Percentiles rank a stretch among this genome's conserved stretches.
Conservation (phyloP, 2,113 vertebrate genomes). For the Sinocyclocheilus maitianheensis region DNA sequence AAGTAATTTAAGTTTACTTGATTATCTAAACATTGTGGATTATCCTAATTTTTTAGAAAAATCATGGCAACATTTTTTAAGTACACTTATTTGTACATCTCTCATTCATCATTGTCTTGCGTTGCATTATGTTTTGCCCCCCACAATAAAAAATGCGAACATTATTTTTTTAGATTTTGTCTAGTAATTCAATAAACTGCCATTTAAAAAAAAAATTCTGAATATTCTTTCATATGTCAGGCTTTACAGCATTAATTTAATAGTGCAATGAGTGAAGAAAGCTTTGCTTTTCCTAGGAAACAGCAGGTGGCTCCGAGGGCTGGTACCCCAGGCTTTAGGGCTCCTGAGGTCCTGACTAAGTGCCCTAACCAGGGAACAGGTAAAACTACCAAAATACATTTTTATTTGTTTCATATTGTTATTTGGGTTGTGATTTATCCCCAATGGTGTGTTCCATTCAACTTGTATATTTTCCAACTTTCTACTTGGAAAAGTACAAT, state of each 20-base stretch:
- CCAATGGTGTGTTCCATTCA: background rate
- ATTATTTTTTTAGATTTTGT: background rate
- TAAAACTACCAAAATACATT: conserved; percentile 55
- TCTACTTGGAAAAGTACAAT: background rate
- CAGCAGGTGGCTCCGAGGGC: conserved; percentile 93
- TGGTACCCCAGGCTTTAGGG: conserved; percentile 96
- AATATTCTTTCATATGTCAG: background rate
- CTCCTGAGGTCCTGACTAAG: conserved; percentile 93
- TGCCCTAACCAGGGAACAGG: conserved; percentile 94
- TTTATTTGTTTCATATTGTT: background rate
- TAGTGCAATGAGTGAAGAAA: background rate
- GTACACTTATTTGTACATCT: background rate
- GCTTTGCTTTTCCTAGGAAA: conserved; percentile 68
- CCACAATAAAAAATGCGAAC: background rate
- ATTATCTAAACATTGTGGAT: background rate
- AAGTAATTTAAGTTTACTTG: background rate
- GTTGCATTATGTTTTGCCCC: no score
- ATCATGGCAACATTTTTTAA: background rate
- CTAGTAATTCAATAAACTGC: background rate
- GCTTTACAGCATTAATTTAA: background rate
- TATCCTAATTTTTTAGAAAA: background rate
- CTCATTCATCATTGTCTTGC: background rate
- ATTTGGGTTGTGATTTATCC: background rate
- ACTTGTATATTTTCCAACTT: background rate
- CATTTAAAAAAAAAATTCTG: background rate